phyloP scores from a whole-genome alignment of 2,113 vertebrate genomes.

The Hemibagrus wyckioides region DNA sequence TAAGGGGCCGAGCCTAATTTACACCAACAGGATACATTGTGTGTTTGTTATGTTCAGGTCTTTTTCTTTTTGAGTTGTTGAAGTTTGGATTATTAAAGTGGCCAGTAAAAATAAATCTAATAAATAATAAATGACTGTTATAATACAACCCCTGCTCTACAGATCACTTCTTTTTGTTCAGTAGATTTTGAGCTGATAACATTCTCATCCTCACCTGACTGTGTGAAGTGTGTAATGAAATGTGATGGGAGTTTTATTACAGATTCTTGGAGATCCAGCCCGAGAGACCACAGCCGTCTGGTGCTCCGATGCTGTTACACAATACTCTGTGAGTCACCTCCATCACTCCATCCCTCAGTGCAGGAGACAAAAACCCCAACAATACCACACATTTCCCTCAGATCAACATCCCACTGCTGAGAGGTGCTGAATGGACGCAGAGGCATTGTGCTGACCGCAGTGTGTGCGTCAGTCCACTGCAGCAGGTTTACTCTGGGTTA shows the following conservation, averaged over 20 bases:
- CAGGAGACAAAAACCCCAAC: background rate
- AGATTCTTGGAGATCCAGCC: background rate
- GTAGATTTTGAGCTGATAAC: background rate
- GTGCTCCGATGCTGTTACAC: background rate
- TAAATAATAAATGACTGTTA: background rate
- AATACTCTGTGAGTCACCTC: background rate
- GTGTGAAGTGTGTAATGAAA: background rate
- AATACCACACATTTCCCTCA: background rate
- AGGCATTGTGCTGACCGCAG: background rate
- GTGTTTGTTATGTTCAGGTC: background rate
- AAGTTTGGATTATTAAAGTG: background rate
- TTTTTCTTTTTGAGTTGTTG: background rate
- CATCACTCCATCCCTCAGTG: background rate
- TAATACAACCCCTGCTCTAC: background rate
- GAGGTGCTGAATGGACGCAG: background rate
- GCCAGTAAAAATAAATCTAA: background rate
- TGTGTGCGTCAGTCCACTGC: background rate
- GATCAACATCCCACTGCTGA: background rate
- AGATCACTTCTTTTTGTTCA: background rate
- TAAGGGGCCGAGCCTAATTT: no score
- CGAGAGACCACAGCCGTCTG: background rate
- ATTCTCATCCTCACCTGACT: background rate
- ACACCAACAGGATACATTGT: background rate
- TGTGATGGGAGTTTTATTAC: conserved; percentile 4
- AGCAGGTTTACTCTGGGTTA: background rate